Base-by-base conservation (phyloP, 2,113 vertebrate species). In the Mesitornis unicolor region DNA sequence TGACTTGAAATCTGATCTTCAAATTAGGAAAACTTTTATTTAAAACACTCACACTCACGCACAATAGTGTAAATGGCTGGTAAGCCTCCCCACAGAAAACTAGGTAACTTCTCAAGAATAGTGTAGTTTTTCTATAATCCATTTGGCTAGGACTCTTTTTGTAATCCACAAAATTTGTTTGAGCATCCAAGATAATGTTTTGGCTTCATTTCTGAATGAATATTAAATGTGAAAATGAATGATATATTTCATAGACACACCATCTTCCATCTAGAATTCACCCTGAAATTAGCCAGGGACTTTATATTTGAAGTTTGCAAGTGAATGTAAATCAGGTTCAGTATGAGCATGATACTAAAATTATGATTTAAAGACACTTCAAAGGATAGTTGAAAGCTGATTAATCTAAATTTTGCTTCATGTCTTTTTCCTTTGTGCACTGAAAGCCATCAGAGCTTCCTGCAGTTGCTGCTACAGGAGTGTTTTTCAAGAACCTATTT, bases 261-360 rank as follows among this genome's bases (percentile, higher is more conserved):
- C n/a, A 45, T 42, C 43, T 89, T 26, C 69, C 54, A 71, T 73
- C 74, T 86, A 63, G 73, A 93, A 80, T 57, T 95, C 79, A 94
- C 85, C 76, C 75, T 86, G 74, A 95, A 97, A 97, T 95, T 79
- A 95, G 56, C 53, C 68, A 91, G 28, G 54, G 35, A 90, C 22
- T 89, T 96, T 59, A 31, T 79, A 93, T 93, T 64, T 97, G 95
- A 98, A 97, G 90, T 82, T 82, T 96, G 93, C 26, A 97, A 97
- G 97, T 96, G 84, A 97, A 97, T 93, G 87, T 56, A 95, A 97
- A 97, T 92, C 74, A 80, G 50, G 81, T 95, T 95, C 81, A 64
- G 15, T 51, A 61, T 69, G 81, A 95, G 78, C 63, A 83, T 87
- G 75, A 71, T 69, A 95, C 90, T 92, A 87, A 95, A 97, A 93